These are phyloP conservation scores for Cetoscarus ocellatus DNA, from an alignment of 2,797 vertebrate species.

Conservation along the genomic window DNA sequence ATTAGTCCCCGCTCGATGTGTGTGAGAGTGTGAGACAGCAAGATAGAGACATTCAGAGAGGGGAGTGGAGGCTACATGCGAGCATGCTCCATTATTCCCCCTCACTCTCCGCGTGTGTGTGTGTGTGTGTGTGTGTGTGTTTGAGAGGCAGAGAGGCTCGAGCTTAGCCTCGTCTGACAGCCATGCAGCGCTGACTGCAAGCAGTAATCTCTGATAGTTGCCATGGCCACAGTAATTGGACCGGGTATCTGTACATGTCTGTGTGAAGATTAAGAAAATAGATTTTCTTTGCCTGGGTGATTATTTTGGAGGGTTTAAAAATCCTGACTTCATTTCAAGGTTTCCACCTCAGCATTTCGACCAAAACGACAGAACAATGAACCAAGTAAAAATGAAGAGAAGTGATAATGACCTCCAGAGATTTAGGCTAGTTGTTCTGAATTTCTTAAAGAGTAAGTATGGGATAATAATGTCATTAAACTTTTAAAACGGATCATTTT, in stretches of 20 bases:
- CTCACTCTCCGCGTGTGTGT: neutral
- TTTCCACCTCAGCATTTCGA: too few relatives aligned
- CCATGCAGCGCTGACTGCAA: slow-evolving; percentile 71
- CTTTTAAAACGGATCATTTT: too few relatives aligned
- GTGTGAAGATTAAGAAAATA: slow-evolving; percentile 46
- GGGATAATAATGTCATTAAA: too few relatives aligned
- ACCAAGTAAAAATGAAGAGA: too few relatives aligned
- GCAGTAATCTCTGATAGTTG: slow-evolving; percentile 84
- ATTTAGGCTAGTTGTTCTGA: too few relatives aligned
- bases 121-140: slow-evolving; percentile 20
- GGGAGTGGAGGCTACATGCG: slow-evolving; percentile 5
- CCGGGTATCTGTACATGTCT: slow-evolving; percentile 28
- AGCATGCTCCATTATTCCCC: neutral
- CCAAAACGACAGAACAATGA: too few relatives aligned
- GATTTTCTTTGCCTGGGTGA: slow-evolving; percentile 33
- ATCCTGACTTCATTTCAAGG: too few relatives aligned
- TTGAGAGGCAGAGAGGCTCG: slow-evolving; percentile 51
- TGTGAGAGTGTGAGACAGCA: slow-evolving; percentile 13
- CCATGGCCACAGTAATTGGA: slow-evolving; percentile 82
- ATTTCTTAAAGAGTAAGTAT: too few relatives aligned
- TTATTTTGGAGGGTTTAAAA: too few relatives aligned
- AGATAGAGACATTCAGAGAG: slow-evolving; percentile 26
- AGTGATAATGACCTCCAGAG: too few relatives aligned
- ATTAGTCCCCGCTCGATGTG: slow-evolving; percentile 65
- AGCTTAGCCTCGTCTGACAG: slow-evolving; percentile 68